Evolutionary conservation across 2,888 invertebrate species (phyloP), one percentile per base, ranked within the genome.

Genomic region (Scaptomyza caliginosa): DNA sequence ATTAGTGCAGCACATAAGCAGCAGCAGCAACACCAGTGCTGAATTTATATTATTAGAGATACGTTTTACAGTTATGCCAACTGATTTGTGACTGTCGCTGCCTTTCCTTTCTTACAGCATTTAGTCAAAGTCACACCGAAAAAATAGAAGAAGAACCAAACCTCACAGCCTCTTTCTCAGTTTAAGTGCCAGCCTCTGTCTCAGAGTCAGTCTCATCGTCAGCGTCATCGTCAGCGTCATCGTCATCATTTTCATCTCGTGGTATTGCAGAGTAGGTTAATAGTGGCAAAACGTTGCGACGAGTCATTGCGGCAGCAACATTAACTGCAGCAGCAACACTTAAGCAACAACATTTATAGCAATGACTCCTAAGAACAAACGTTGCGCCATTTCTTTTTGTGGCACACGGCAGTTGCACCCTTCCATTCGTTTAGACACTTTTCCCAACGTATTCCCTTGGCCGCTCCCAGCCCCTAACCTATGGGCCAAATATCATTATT

Each of bases 261-360:
- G 83, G 76, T 78, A 72, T 80, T 75, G 70, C 67, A 51, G 81
- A 82, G 81, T 82, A 82, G 81, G 81, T 82, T 82, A 82, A 82
- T 82, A 83, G 81, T 83, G 77, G 83, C 83, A 82, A 82, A 82
- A 82, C 81, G 83, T 77, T 80, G 70, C 73, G 66, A 73, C 69
- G 73, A 73, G 60, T 73, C 73, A 73, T 73, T 65, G 69, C 72
- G 48, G 65, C 72, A 67, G 54, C 67, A 52, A 5, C 46, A 28
- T 11, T 43, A 59, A 17, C 56, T 40, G 26, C 52, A 43, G 28
- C 49, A 46, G 70, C 74, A 74, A 30, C 54, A 43, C 45, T 34
- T 36, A 21, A 40, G 46, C 59, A 71, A 40, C 50, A 40, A 5
- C 69, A 73, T 69, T 67, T 69, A 66, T 66, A 32, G 77, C 80